These are phyloP conservation scores for Clarias platycephalus DNA, from an alignment of 2,797 vertebrate genomes.

Conservation along the genomic window DNA sequence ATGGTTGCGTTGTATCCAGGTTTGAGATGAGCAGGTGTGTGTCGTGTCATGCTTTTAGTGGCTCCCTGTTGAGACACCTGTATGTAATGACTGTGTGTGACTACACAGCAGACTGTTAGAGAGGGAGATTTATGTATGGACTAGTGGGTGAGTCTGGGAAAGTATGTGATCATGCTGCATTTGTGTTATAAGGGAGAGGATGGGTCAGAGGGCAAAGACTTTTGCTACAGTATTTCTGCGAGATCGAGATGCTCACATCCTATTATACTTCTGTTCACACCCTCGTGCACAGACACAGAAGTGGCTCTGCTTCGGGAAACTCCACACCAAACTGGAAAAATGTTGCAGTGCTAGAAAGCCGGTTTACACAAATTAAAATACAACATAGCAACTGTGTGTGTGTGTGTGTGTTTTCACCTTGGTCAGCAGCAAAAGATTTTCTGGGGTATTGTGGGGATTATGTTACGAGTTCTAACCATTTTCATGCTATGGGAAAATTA, in stretches of 20 bases:
- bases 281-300: constrained; percentile 13
- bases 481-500: constrained; percentile 34
- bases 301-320: background rate
- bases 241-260: background rate
- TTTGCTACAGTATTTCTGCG: background rate
- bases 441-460: constrained; percentile 26
- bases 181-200: constrained; percentile 16
- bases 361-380: background rate
- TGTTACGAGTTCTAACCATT: constrained; percentile 26
- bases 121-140: constrained; percentile 43
- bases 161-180: constrained; percentile 19
- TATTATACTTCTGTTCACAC: constrained; percentile 17
- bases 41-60: constrained; percentile 39
- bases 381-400: constrained; percentile 15
- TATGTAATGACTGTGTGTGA: constrained; percentile 43
- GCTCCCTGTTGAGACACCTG: constrained; percentile 68
- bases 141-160: constrained; percentile 30
- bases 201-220: constrained; percentile 10
- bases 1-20: background rate
- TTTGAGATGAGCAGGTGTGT: constrained; percentile 45
- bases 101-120: constrained; percentile 41
- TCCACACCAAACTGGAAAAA: constrained; percentile 13
- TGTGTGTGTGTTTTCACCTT: constrained; percentile 38
- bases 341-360: background rate
- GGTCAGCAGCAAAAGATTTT: constrained; percentile 19